Evolutionary conservation across 1,140 invertebrate species (phyloP).

Genomic region (Chymomyza costata): DNA sequence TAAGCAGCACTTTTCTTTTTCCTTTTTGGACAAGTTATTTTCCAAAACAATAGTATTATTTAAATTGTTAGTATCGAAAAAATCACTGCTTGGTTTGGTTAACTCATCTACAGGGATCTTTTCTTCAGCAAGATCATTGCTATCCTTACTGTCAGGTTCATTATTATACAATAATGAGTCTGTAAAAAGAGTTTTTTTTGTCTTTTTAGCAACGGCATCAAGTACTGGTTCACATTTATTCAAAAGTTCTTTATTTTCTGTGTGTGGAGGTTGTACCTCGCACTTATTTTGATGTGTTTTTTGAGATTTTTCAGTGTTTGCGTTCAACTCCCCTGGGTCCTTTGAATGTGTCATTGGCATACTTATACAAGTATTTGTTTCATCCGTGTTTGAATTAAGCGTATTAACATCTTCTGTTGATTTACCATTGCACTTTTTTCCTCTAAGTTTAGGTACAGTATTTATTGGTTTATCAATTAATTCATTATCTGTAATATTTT

Average conservation of each 20-base stretch:
- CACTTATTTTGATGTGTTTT: neutral
- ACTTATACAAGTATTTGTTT: conserved; percentile 12
- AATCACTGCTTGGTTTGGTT: too few relatives aligned
- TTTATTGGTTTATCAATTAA: conserved; percentile 52
- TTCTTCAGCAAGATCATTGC: too few relatives aligned
- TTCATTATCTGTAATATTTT: conserved; percentile 25
- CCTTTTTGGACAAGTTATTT: too few relatives aligned
- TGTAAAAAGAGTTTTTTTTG: conserved; percentile 57
- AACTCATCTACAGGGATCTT: too few relatives aligned
- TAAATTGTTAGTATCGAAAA: too few relatives aligned
- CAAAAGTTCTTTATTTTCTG: conserved; percentile 26
- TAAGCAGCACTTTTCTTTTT: too few relatives aligned
- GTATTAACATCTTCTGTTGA: conserved; percentile 39
- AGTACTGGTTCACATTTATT: conserved; percentile 56
- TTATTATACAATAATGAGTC: conserved; percentile 33
- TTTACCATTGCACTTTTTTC: conserved; percentile 73
- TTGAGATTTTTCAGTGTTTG: conserved; percentile 6
- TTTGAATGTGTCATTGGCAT: neutral
- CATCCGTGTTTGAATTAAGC: conserved; percentile 2
- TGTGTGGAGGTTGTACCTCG: neutral
- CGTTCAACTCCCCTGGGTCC: conserved; percentile 2
- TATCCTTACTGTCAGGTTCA: too few relatives aligned
- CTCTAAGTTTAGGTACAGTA: conserved; percentile 72
- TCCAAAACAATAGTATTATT: too few relatives aligned
- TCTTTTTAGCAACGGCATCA: conserved; percentile 66